Conservation (phyloP, 1,140 invertebrate species). For the Zaprionus davidi region DNA sequence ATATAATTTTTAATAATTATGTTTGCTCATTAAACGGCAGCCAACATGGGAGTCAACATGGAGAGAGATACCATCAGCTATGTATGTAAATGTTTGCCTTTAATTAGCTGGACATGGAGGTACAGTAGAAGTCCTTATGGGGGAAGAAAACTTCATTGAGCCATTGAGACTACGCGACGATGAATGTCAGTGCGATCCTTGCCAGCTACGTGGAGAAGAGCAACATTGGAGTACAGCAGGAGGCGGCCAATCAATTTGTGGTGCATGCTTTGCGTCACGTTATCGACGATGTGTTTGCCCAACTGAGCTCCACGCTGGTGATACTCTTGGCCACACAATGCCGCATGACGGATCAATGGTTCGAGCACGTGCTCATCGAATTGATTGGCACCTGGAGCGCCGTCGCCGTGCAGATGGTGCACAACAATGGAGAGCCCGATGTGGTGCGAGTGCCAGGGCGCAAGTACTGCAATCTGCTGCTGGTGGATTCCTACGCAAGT, state of each 20-base stretch:
- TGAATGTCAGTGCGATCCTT: constrained; percentile 50
- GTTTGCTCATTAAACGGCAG: background rate
- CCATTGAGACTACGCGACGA: background rate
- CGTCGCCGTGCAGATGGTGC: constrained; percentile 53
- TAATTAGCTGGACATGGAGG: constrained; percentile 12
- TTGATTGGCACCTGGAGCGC: constrained; percentile 49
- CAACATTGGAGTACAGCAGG: constrained; percentile 57
- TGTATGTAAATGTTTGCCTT: constrained; percentile 13
- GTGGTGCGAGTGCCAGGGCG: constrained; percentile 54
- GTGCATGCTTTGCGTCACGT: constrained; percentile 47
- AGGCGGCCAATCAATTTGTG: constrained; percentile 57
- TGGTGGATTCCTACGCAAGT: constrained; percentile 65
- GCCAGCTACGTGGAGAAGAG: constrained; percentile 46
- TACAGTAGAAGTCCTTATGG: background rate
- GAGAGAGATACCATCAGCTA: background rate
- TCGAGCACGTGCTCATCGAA: constrained; percentile 51
- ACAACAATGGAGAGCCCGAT: background rate
- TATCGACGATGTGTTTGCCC: constrained; percentile 60
- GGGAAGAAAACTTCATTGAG: background rate
- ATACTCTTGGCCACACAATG: constrained; percentile 32
- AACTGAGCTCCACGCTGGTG: constrained; percentile 57
- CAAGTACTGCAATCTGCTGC: constrained; percentile 63
- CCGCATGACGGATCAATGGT: constrained; percentile 41
- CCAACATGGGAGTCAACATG: background rate
- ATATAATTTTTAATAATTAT: background rate